Conservation (phyloP, 37 sponge, comb jelly and placozoan species). For the Amphimedon queenslandica region DNA sequence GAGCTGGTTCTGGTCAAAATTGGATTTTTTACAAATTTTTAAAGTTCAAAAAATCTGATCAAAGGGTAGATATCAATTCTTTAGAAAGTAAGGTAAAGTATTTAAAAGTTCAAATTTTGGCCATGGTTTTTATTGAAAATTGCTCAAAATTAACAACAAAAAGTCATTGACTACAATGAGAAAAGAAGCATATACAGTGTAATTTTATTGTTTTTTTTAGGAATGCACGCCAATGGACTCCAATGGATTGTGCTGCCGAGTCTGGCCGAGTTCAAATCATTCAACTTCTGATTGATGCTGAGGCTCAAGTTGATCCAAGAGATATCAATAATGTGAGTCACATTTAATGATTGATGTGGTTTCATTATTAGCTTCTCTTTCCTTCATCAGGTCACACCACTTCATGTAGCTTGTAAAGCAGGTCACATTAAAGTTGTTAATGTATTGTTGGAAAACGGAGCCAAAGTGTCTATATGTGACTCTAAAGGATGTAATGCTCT, state of each 20-base stretch:
- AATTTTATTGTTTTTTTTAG: no score
- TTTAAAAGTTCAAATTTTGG: no score
- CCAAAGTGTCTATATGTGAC: constrained; percentile 41
- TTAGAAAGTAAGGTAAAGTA: no score
- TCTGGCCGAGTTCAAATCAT: constrained; percentile 39
- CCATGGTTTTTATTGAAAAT: no score
- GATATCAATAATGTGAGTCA: constrained; percentile 14
- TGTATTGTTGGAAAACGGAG: constrained; percentile 59
- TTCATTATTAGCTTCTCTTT: not conserved
- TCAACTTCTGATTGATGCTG: constrained; percentile 52
- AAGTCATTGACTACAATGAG: no score
- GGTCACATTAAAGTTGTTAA: constrained; percentile 56
- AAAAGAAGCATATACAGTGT: no score
- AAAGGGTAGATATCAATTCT: no score
- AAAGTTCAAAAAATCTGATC: no score
- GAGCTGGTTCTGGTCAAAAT: no score
- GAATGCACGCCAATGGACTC: constrained; percentile 73
- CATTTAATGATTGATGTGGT: constrained; percentile 1
- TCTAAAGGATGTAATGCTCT: constrained; percentile 51
- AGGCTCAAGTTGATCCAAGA: constrained; percentile 64
- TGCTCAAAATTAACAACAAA: no score
- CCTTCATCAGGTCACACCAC: constrained; percentile 63
- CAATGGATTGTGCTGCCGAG: constrained; percentile 76
- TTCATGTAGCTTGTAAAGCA: constrained; percentile 76
- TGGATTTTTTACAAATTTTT: no score